Conservation (phyloP, 2,888 invertebrate species). For the Gasteruption jaculator region DNA sequence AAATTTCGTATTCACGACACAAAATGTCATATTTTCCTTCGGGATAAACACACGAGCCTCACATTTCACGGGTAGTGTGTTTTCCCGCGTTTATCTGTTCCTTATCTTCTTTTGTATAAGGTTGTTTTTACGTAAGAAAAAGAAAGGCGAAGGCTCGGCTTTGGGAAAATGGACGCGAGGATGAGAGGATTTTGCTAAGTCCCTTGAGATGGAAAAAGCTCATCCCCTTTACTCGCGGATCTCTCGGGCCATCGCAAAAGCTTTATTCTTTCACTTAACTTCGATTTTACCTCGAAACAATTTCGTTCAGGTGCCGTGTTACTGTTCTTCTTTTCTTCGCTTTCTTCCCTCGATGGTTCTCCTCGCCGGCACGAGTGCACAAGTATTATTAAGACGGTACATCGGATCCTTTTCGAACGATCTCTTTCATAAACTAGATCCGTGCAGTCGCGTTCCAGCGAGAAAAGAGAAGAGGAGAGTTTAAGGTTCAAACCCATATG, state of each 20-base stretch:
- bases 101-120: neutral
- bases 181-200: constrained; percentile 43
- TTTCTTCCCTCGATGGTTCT: too few relatives aligned
- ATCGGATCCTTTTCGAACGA: too few relatives aligned
- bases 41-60: too few relatives aligned
- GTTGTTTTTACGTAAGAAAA: neutral
- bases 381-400: too few relatives aligned
- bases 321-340: too few relatives aligned
- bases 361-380: too few relatives aligned
- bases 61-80: constrained; percentile 8
- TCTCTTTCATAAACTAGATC: too few relatives aligned
- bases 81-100: neutral
- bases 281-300: constrained; percentile 17
- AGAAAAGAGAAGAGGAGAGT: too few relatives aligned
- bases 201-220: constrained; percentile 36
- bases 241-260: constrained; percentile 18
- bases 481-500: too few relatives aligned
- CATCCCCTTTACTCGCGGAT: constrained; percentile 32
- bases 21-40: too few relatives aligned
- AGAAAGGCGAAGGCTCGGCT: neutral
- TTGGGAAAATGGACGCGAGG: constrained; percentile 32
- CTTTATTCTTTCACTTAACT: constrained; percentile 36
- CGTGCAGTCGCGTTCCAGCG: too few relatives aligned
- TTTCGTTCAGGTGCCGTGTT: constrained; percentile 21
- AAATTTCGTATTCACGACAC: too few relatives aligned